These are phyloP conservation scores for Hetaerina americana DNA, from an alignment of 1,140 invertebrate species.

Conservation along the genomic window DNA sequence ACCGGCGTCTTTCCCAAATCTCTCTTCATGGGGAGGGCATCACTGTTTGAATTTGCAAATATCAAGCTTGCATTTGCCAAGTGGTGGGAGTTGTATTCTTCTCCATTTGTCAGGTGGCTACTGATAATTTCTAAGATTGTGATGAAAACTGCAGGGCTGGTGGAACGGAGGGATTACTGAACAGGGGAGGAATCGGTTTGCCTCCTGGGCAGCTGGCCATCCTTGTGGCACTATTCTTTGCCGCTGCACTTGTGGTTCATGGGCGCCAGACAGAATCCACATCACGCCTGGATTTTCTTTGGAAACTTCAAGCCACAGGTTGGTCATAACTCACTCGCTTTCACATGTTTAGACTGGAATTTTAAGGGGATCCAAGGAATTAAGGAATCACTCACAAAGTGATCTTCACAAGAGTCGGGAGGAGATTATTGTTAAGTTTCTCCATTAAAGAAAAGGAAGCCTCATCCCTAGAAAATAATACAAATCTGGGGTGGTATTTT, in stretches of 20 bases:
- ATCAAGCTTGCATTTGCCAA: neutral
- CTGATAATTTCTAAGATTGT: neutral
- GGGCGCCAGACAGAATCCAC: conserved; percentile 81
- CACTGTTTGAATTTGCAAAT: too few species aligned
- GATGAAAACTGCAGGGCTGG: conserved; percentile 4
- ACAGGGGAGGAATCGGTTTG: neutral
- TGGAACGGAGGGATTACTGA: conserved; percentile 13
- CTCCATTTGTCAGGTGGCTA: conserved; percentile 29
- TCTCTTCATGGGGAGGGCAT: too few species aligned
- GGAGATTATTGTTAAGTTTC: too few species aligned
- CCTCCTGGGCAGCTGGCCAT: conserved; percentile 33
- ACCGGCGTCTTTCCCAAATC: too few species aligned
- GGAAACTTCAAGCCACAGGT: conserved; percentile 84
- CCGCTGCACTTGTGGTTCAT: conserved; percentile 64
- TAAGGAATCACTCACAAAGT: too few species aligned
- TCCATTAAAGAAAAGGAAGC: too few species aligned
- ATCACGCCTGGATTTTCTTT: conserved; percentile 78
- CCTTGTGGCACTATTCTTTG: conserved; percentile 49
- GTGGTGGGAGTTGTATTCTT: conserved; percentile 27
- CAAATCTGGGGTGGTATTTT: too few species aligned
- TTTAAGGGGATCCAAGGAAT: too few species aligned
- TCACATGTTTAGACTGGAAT: too few species aligned
- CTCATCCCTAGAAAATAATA: too few species aligned
- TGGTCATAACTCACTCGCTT: too few species aligned
- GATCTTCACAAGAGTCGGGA: too few species aligned